These are phyloP conservation scores for Cottoperca gobio DNA, from an alignment of 2,797 vertebrate species.

Conservation along the genomic window DNA sequence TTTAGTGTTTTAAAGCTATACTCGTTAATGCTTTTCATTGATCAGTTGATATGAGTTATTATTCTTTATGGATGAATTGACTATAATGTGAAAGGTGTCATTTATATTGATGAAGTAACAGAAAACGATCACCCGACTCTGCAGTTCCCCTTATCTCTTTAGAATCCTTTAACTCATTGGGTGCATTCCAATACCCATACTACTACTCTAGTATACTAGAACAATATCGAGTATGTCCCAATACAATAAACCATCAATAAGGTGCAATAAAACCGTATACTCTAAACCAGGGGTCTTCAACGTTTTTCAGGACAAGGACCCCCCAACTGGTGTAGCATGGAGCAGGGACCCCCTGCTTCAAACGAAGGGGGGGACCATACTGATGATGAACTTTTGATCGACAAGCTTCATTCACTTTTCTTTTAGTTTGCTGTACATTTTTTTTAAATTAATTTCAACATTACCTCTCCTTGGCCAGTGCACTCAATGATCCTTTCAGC, in stretches of 20 bases:
- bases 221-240: too few species aligned
- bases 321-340: too few species aligned
- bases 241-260: neutral
- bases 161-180: neutral
- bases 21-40: neutral
- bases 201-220: too few species aligned
- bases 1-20: neutral
- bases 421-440: neutral
- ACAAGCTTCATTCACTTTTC: neutral
- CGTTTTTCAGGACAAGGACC: too few species aligned
- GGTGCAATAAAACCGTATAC: neutral
- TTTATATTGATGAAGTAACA: neutral
- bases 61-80: neutral
- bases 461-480: neutral
- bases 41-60: neutral
- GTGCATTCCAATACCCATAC: too few species aligned
- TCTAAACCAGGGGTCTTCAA: too few species aligned
- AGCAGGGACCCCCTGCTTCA: too few species aligned
- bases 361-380: too few species aligned
- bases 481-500: constrained; percentile 36
- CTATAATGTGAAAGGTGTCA: neutral
- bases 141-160: too few species aligned
- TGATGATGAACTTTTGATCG: neutral
- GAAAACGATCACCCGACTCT: neutral
- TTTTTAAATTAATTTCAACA: constrained; percentile 18